Percentiles rank a stretch among this genome's conserved stretches.
Conservation (phyloP, 2,113 vertebrate genomes). For the Azemiops feae region DNA sequence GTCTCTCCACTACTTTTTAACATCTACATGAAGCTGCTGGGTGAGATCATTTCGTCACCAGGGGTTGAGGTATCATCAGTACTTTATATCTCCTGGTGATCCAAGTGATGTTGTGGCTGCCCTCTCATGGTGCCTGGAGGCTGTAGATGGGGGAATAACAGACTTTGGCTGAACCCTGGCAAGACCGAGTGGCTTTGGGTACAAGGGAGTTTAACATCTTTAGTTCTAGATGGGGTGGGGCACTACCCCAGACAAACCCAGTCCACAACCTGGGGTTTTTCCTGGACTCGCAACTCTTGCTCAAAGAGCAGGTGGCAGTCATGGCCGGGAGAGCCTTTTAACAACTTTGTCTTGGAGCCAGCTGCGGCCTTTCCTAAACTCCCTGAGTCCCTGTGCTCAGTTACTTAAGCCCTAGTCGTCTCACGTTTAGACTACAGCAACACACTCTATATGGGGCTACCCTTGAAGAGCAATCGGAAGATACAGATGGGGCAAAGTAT, state of each 20-base stretch:
- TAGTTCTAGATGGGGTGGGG: background rate
- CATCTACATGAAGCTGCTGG: background rate
- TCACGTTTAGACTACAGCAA: background rate
- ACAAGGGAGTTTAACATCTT: background rate
- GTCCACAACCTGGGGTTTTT: background rate
- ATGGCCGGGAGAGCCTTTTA: background rate
- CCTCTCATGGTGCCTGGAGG: background rate
- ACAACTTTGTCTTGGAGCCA: background rate
- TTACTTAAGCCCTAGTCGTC: background rate
- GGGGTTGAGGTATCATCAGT: background rate
- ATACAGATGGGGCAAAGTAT: background rate
- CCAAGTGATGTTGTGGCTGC: background rate
- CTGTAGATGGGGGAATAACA: background rate
- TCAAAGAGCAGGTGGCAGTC: background rate
- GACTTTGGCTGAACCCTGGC: background rate
- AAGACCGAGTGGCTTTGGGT: background rate
- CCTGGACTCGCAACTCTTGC: background rate
- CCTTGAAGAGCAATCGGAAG: background rate
- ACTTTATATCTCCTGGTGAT: background rate
- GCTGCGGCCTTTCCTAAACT: background rate
- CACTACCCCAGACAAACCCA: background rate
- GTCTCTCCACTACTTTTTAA: background rate
- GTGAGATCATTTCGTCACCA: background rate
- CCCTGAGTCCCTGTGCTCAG: background rate
- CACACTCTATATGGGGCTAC: background rate